Base-by-base conservation (phyloP, 1,140 invertebrate genomes). In the Sitodiplosis mosellana region DNA sequence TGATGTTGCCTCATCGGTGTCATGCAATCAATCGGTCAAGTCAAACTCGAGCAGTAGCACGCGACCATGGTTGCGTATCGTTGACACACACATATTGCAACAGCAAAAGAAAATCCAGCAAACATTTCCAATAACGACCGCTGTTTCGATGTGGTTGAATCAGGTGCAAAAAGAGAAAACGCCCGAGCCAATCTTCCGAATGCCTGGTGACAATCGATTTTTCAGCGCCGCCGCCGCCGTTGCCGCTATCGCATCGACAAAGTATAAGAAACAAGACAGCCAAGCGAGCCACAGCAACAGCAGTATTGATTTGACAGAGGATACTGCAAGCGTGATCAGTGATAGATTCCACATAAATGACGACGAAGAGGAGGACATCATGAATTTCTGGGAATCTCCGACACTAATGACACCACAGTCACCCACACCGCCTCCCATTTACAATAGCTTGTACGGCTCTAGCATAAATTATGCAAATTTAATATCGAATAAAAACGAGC, bases 401-500 rank as follows among this genome's bases (percentile, higher is more conserved):
- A n/a, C 41, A 18, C 17, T 43, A 6, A 7, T 19, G 8, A 40
- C 14, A 6, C 14, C 37, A 14, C 37, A 40, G 14, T 18, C n/a
- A n/a, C 10, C n/a, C 22, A 17, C 14, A 14, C 11, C 22, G 12
- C 18, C 18, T 33, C 12, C 36, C 8, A 15, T 17, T 3, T 48
- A 48, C 19, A 37, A 48, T 10, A 48, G 47, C 19, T 8, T 48
- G 18, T 48, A 48, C 18, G 47, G 47, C n/a, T 41, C 18, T 17
- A 48, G 19, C 15, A 48, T 48, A 14, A 20, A 48, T 42, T 48
- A 48, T 42, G 27, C 37, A n/a, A 22, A 42, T n/a, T 34, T 48
- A 42, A 18, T 42, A 33, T 11, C 47, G 7, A 36, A 42, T 42
- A 15, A 48, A 27, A 15, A 42, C 22, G 47, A 36, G 40, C 40